A percentile compares a stretch with the other conserved stretches of the same genome.
Conservation (phyloP, 23 tunicate species). For the Clavelina lepadiformis region DNA sequence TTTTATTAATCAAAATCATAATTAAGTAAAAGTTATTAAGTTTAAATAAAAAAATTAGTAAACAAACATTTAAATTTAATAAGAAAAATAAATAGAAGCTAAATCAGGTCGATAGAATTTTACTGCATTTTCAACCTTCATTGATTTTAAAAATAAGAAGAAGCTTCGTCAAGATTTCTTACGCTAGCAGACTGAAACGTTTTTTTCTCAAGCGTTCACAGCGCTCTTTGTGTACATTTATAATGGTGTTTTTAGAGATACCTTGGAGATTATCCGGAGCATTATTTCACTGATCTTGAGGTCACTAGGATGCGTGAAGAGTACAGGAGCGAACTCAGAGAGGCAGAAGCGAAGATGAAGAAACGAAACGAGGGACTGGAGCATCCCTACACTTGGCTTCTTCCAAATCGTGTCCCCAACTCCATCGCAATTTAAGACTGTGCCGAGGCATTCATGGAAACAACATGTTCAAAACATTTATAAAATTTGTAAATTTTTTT, state of each 20-base stretch:
- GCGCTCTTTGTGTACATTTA: not conserved
- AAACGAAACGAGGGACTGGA: slow-evolving; percentile 26
- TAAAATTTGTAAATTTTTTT: no score
- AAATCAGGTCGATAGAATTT: no score
- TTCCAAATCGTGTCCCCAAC: slow-evolving; percentile 32
- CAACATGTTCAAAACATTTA: no score
- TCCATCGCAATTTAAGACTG: no score
- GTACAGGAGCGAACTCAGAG: slow-evolving; percentile 14
- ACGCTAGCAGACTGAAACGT: no score
- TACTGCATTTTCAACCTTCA: no score
- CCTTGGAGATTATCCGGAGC: slow-evolving; percentile 43
- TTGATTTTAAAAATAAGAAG: no score
- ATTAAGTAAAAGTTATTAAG: no score
- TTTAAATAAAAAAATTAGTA: slow-evolving; percentile 2
- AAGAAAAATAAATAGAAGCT: not conserved
- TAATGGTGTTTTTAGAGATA: slow-evolving; percentile 12
- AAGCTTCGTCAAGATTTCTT: no score
- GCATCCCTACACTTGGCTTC: slow-evolving; percentile 19
- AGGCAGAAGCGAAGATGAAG: not conserved
- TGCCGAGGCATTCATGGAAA: no score
- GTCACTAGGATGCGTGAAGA: not conserved
- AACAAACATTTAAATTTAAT: not conserved
- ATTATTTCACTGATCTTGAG: slow-evolving; percentile 23
- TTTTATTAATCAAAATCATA: no score
- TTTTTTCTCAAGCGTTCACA: no score